Evolutionary conservation across 1,140 invertebrate species (phyloP).

Genomic region (Nephotettix cincticeps): DNA sequence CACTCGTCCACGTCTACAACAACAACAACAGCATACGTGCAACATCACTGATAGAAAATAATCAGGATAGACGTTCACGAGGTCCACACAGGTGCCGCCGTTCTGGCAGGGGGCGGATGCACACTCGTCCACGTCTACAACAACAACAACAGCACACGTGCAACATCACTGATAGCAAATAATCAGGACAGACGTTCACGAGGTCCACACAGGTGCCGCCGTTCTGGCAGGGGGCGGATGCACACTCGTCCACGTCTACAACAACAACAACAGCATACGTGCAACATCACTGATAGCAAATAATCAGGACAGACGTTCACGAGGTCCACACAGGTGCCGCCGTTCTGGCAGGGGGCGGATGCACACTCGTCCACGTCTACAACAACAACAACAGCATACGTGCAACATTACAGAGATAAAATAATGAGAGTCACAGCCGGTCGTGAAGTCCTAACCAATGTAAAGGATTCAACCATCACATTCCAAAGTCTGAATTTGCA

Average conservation of each 20-base stretch:
- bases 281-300: too few relatives aligned
- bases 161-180: too few relatives aligned
- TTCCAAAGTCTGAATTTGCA: too few relatives aligned
- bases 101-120: conserved; percentile 81
- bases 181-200: conserved; percentile 70
- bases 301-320: conserved; percentile 65
- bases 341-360: conserved; percentile 81
- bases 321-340: conserved; percentile 78
- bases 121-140: conserved; percentile 80
- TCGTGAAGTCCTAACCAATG: too few relatives aligned
- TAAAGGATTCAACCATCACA: too few relatives aligned
- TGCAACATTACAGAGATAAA: too few relatives aligned
- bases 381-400: too few relatives aligned
- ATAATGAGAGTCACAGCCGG: too few relatives aligned
- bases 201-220: conserved; percentile 75
- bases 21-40: too few relatives aligned
- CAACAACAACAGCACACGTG: too few relatives aligned
- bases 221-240: conserved; percentile 72
- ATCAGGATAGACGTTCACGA: conserved; percentile 71
- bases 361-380: conserved; percentile 81
- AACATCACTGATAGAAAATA: too few relatives aligned
- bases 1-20: conserved; percentile 80
- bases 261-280: too few relatives aligned
- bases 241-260: conserved; percentile 68
- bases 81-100: conserved; percentile 79